phyloP scores from a whole-genome alignment of 2,113 vertebrate species.

The Chloebia gouldiae region DNA sequence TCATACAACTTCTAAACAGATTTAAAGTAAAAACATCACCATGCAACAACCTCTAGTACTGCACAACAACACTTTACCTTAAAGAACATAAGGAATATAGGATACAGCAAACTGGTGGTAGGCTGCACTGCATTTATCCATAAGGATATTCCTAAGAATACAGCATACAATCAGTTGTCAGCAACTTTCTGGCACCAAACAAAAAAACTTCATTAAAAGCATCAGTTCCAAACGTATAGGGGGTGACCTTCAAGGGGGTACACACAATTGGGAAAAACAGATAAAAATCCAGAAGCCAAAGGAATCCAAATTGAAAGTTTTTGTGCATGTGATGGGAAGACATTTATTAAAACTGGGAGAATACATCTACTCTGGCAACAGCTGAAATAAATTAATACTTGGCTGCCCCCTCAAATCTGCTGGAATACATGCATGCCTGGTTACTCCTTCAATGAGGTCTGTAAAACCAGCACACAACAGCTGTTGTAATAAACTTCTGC shows the following conservation, averaged over 20 bases:
- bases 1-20: background rate
- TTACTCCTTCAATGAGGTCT: conserved; percentile 42
- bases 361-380: background rate
- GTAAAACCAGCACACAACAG: conserved; percentile 9
- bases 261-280: background rate
- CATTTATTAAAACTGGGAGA: conserved; percentile 27
- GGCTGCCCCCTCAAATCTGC: conserved; percentile 26
- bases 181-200: background rate
- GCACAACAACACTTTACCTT: background rate
- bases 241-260: background rate
- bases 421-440: background rate
- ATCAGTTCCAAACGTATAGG: background rate
- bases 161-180: background rate
- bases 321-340: background rate
- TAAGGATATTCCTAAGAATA: background rate
- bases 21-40: background rate
- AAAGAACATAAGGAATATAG: background rate
- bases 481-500: background rate
- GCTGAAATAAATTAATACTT: conserved; percentile 52
- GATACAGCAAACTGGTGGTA: background rate
- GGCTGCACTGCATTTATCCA: background rate
- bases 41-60: background rate
- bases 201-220: background rate
- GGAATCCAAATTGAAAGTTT: background rate
- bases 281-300: background rate